Evolutionary conservation across 2,797 vertebrate genomes (phyloP).

Genomic region (Phoxinus dragarum): DNA sequence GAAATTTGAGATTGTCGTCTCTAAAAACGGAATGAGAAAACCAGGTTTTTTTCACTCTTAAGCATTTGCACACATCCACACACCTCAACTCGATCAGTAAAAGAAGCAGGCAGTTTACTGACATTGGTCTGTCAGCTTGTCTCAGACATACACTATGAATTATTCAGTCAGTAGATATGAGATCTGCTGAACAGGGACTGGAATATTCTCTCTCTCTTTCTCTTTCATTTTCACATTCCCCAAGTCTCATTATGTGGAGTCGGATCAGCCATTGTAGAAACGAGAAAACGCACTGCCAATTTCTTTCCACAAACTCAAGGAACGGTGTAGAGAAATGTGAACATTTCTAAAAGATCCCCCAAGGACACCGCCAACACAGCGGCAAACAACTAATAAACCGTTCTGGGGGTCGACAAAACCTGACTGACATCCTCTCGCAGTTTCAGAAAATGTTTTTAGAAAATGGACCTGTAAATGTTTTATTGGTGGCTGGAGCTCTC

Average conservation of each 20-base stretch:
- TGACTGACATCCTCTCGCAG: not conserved
- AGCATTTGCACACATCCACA: slow-evolving; percentile 1
- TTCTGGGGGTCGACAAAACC: not conserved
- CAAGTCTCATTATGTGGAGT: not conserved
- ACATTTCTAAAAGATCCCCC: slow-evolving; percentile 17
- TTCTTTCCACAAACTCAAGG: slow-evolving; percentile 10
- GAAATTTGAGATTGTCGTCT: slow-evolving; percentile 8
- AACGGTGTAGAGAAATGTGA: not conserved
- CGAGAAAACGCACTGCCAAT: not conserved
- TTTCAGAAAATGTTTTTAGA: not conserved
- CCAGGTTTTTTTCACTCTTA: not conserved
- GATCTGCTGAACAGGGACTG: slow-evolving; percentile 47
- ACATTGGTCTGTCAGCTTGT: slow-evolving; percentile 45
- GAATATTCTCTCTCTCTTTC: slow-evolving; percentile 30
- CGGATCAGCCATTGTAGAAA: not conserved
- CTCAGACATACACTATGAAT: slow-evolving; percentile 59
- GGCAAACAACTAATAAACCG: not conserved
- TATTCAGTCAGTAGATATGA: slow-evolving; percentile 55
- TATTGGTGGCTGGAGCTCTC: not conserved
- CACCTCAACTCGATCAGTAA: slow-evolving; percentile 4
- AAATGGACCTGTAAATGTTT: slow-evolving; percentile 19
- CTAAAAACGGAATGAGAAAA: slow-evolving; percentile 19
- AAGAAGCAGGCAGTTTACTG: slow-evolving; percentile 26
- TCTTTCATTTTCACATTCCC: slow-evolving; percentile 1
- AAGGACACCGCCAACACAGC: not conserved